Conservation (phyloP, 2,113 vertebrate genomes). For the Pituophis catenifer region DNA sequence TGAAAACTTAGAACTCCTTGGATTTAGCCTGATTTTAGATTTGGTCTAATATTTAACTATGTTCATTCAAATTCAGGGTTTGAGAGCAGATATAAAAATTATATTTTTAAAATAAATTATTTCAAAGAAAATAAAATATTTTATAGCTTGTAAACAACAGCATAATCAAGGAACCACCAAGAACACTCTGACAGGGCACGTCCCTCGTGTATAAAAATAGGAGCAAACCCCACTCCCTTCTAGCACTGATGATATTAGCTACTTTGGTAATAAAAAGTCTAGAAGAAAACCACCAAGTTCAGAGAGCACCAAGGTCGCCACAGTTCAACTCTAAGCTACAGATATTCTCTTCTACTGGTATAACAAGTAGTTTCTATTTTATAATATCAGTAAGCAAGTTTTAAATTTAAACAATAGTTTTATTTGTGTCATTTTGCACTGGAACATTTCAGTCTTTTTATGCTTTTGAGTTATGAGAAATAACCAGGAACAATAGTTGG, state of each 20-base stretch:
- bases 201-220: no score
- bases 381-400: constrained; percentile 54
- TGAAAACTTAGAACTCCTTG: constrained; percentile 63
- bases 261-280: no score
- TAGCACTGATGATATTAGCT: no score
- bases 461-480: accelerated
- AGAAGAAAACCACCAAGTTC: no score
- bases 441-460: accelerated
- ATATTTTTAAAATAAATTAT: constrained; percentile 38
- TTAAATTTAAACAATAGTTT: constrained; percentile 45
- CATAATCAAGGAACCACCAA: not conserved
- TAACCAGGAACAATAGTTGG: not conserved
- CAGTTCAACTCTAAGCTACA: no score
- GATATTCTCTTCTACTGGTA: no score
- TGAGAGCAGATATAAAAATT: constrained; percentile 34
- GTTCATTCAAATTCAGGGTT: constrained; percentile 45
- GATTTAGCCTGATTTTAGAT: constrained; percentile 47
- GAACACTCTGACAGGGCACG: no score
- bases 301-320: no score
- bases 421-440: not conserved
- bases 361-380: constrained; percentile 5
- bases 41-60: constrained; percentile 57
- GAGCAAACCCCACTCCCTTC: no score
- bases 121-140: constrained; percentile 10
- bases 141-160: accelerated